Evolutionary conservation across 2,888 invertebrate genomes (phyloP).

Genomic region (Orthosia cruda): DNA sequence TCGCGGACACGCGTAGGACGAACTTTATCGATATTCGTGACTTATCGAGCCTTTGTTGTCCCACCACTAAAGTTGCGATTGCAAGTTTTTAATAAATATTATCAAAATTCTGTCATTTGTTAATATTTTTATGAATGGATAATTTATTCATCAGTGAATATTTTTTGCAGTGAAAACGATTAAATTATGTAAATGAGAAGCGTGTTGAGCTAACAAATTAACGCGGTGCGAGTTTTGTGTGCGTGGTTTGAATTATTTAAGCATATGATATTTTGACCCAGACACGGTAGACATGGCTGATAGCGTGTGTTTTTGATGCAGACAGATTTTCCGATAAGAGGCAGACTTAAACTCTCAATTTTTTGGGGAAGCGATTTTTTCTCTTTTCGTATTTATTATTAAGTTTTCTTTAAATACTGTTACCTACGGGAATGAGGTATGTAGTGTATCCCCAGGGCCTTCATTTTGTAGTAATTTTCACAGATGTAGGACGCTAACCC

Average conservation of each 20-base stretch:
- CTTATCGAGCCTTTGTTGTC: slow-evolving; percentile 21
- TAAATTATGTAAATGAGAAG: slow-evolving; percentile 44
- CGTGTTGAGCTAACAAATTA: slow-evolving; percentile 5
- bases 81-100: slow-evolving; percentile 36
- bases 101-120: slow-evolving; percentile 15
- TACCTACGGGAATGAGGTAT: neutral
- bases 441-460: neutral
- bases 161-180: slow-evolving; percentile 46
- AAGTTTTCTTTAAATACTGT: neutral
- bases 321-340: neutral
- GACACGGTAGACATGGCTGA: neutral
- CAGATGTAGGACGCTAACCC: neutral
- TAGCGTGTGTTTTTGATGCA: slow-evolving; percentile 1
- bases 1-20: slow-evolving; percentile 36
- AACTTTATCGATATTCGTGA: slow-evolving; percentile 51
- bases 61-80: slow-evolving; percentile 44
- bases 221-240: neutral
- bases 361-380: neutral
- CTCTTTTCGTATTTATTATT: neutral
- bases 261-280: slow-evolving; percentile 7
- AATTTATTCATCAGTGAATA: slow-evolving; percentile 50
- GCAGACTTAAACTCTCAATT: neutral
- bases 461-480: neutral
- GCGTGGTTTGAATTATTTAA: slow-evolving; percentile 11
- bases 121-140: slow-evolving; percentile 49